phyloP scores from a whole-genome alignment of 2,113 vertebrate genomes.

The Pimephales promelas region DNA sequence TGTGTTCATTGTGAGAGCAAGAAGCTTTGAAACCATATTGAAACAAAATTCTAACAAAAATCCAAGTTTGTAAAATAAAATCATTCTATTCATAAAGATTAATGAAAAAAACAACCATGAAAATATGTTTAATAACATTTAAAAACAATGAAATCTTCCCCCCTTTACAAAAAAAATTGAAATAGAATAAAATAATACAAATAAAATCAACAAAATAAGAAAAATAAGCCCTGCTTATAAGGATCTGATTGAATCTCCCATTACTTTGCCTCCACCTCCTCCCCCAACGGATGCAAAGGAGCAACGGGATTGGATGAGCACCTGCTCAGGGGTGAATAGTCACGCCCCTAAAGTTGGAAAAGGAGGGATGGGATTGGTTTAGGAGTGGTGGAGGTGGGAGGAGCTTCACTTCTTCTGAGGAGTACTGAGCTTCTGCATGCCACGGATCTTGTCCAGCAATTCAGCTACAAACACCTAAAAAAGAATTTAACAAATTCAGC shows the following conservation, averaged over 20 bases:
- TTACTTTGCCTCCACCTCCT: slow-evolving; percentile 21
- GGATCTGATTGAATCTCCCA: slow-evolving; percentile 50
- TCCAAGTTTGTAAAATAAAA: slow-evolving; percentile 32
- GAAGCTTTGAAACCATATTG: slow-evolving; percentile 40
- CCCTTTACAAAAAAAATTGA: slow-evolving; percentile 40
- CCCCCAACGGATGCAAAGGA: neutral
- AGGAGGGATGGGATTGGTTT: slow-evolving; percentile 22
- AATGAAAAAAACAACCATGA: neutral
- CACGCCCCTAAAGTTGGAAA: slow-evolving; percentile 28
- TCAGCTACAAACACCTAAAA: slow-evolving; percentile 84
- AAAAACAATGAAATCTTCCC: slow-evolving; percentile 38
- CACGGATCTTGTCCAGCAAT: slow-evolving; percentile 89
- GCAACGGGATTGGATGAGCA: slow-evolving; percentile 17
- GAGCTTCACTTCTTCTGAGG: slow-evolving; percentile 88
- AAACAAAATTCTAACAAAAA: slow-evolving; percentile 22
- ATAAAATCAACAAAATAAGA: slow-evolving; percentile 48
- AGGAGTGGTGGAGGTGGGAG: slow-evolving; percentile 4
- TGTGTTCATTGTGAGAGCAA: slow-evolving; percentile 15
- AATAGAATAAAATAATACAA: slow-evolving; percentile 54
- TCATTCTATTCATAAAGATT: slow-evolving; percentile 13
- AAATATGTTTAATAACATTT: slow-evolving; percentile 51
- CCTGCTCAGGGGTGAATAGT: slow-evolving; percentile 3
- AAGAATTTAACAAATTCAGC: neutral
- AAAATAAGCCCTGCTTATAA: slow-evolving; percentile 62
- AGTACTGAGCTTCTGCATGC: slow-evolving; percentile 94